Evolutionary conservation across 2,113 vertebrate species (phyloP).

Genomic region (Eclectus roratus): DNA sequence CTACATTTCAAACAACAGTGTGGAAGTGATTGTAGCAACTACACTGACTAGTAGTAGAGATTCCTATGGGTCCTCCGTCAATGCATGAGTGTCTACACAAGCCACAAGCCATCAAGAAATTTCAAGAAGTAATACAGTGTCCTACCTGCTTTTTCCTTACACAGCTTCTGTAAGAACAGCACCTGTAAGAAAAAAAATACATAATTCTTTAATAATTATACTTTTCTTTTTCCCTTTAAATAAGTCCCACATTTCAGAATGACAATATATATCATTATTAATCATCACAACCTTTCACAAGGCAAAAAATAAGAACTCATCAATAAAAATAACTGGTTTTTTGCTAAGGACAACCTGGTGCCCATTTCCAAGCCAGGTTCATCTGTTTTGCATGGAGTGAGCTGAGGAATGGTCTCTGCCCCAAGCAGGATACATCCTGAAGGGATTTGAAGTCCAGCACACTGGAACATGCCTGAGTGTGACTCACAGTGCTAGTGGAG

Average conservation of each 20-base stretch:
- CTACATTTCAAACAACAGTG: not conserved
- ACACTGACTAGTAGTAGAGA: not conserved
- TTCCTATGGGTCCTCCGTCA: not conserved
- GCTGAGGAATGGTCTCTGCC: not conserved
- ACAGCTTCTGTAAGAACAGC: constrained; percentile 71
- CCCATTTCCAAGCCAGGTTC: not conserved
- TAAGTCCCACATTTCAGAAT: not conserved
- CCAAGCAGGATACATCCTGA: not conserved
- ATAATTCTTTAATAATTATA: constrained; percentile 4
- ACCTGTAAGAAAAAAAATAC: constrained; percentile 72
- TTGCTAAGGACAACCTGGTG: not conserved
- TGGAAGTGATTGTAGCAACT: not conserved
- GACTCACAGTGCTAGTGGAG: not conserved
- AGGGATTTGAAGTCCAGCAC: not conserved
- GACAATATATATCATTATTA: not conserved
- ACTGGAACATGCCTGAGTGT: not conserved
- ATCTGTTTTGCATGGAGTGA: not conserved
- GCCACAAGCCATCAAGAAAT: not conserved
- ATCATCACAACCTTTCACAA: not conserved
- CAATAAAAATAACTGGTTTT: not conserved
- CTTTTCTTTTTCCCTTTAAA: not conserved
- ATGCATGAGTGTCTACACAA: not conserved
- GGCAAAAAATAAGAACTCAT: not conserved
- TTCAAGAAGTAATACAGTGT: not conserved
- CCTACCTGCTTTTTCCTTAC: constrained; percentile 80